Conservation (phyloP, 2,113 vertebrate species). For the Tapirus terrestris region DNA sequence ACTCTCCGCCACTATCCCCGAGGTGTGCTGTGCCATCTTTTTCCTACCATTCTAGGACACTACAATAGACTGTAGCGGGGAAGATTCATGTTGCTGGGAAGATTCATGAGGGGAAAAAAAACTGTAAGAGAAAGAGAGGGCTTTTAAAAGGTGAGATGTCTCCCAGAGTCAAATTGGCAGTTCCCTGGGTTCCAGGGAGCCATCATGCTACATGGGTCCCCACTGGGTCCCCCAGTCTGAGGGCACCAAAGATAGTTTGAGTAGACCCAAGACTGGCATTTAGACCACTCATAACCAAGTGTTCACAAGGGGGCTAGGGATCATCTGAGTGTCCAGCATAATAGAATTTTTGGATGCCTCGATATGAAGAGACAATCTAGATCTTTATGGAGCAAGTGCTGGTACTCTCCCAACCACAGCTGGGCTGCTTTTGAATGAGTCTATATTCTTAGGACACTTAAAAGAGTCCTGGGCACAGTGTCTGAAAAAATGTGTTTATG, state of each 20-base stretch:
- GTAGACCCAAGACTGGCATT: background rate
- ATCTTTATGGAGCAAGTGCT: background rate
- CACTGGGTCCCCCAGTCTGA: background rate
- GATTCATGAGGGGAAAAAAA: background rate
- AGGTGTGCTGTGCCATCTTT: background rate
- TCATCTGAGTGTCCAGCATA: background rate
- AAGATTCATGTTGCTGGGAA: constrained; percentile 31
- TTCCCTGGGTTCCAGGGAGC: background rate
- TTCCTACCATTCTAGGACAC: background rate
- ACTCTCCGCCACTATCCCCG: background rate
- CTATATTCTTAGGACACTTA: constrained; percentile 19
- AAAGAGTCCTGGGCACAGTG: constrained; percentile 2
- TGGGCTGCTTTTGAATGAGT: constrained; percentile 27
- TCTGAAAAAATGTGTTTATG: constrained; percentile 12
- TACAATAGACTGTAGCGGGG: background rate
- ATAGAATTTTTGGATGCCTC: background rate
- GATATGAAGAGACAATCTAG: background rate
- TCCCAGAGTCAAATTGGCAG: background rate
- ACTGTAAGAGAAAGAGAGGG: background rate
- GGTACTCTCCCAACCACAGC: background rate
- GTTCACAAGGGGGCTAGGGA: background rate
- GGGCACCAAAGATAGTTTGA: background rate
- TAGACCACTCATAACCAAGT: background rate
- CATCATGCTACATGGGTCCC: background rate
- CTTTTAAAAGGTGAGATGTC: constrained; percentile 1